Evolutionary conservation across 1,140 invertebrate genomes (phyloP).

Genomic region (Hyposmocoma kahamanoa): DNA sequence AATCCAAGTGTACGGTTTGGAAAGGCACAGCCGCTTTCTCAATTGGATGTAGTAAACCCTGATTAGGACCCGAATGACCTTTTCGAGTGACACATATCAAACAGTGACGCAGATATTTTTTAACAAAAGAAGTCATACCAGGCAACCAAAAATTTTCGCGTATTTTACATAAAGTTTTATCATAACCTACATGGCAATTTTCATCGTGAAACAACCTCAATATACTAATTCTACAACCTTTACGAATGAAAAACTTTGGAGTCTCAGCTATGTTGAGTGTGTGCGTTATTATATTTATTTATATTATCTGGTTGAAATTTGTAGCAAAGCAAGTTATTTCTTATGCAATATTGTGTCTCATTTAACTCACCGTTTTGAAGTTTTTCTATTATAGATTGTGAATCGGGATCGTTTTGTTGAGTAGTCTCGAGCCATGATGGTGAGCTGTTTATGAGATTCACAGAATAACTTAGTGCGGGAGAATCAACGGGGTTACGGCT

Average conservation of each 20-base stretch:
- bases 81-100: constrained; percentile 10
- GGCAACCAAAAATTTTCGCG: constrained; percentile 22
- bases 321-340: neutral
- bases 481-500: constrained; percentile 20
- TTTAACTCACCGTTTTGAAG: neutral
- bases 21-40: constrained; percentile 12
- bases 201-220: constrained; percentile 14
- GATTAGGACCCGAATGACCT: constrained; percentile 11
- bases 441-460: constrained; percentile 1
- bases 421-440: constrained; percentile 7
- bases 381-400: constrained; percentile 4
- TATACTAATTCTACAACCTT: constrained; percentile 5
- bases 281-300: no score
- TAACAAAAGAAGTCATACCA: constrained; percentile 3
- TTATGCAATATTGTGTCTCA: neutral
- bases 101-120: constrained; percentile 13
- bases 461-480: neutral
- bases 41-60: constrained; percentile 12
- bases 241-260: constrained; percentile 10
- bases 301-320: neutral
- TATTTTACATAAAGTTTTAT: constrained; percentile 12
- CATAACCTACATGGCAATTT: constrained; percentile 15
- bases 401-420: constrained; percentile 9
- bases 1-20: constrained; percentile 14
- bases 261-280: no score